These are phyloP conservation scores for Lordiphosa clarofinis DNA, from an alignment of 1,140 invertebrate species.

Conservation along the genomic window DNA sequence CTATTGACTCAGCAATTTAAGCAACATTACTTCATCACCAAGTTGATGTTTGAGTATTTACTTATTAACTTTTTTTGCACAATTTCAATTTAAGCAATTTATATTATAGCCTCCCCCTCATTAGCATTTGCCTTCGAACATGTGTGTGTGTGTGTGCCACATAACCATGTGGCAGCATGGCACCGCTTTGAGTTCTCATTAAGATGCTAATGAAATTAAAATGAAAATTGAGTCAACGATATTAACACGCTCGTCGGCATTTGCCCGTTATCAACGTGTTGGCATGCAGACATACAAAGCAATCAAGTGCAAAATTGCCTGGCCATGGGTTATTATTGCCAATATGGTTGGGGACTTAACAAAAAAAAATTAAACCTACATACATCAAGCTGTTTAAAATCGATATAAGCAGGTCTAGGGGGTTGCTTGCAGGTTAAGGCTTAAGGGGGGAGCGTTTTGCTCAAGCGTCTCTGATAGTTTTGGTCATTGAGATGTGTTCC, in stretches of 20 bases:
- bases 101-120: constrained; percentile 59
- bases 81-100: constrained; percentile 74
- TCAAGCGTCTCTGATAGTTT: too few species aligned
- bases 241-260: constrained; percentile 41
- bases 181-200: constrained; percentile 56
- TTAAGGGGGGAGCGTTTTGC: too few species aligned
- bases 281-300: background rate
- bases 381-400: too few species aligned
- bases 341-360: background rate
- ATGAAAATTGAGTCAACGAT: constrained; percentile 69
- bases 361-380: too few species aligned
- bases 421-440: too few species aligned
- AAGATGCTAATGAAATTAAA: constrained; percentile 73
- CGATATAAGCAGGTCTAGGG: too few species aligned
- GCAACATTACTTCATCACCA: constrained; percentile 20
- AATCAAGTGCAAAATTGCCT: constrained; percentile 5
- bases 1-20: constrained; percentile 4
- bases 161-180: constrained; percentile 24
- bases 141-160: constrained; percentile 21
- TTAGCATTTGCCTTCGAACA: constrained; percentile 49
- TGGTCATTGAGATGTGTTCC: too few species aligned
- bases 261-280: background rate
- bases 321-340: background rate
- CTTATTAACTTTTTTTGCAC: constrained; percentile 58
- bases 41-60: constrained; percentile 34